phyloP scores from a whole-genome alignment of 2,113 vertebrate genomes.

The Lampris megalopsis region DNA sequence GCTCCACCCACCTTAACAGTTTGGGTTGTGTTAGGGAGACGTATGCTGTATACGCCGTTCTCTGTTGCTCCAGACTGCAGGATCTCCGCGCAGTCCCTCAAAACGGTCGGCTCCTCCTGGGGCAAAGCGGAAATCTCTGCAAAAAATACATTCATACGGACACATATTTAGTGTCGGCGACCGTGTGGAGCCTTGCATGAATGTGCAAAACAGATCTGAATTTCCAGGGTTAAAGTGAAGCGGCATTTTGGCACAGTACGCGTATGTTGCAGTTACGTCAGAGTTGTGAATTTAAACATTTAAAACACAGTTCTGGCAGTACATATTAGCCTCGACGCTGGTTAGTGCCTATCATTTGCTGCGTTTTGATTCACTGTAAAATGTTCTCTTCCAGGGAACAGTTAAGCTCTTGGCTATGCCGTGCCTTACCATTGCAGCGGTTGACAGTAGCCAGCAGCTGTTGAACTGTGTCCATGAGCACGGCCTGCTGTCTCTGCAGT shows the following conservation, averaged over 20 bases:
- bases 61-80: constrained; percentile 79
- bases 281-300: constrained; percentile 38
- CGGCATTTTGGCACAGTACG: constrained; percentile 1
- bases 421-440: constrained; percentile 81
- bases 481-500: constrained; percentile 81
- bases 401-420: too few species aligned
- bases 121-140: constrained; percentile 74
- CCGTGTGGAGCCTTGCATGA: constrained; percentile 29
- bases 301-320: neutral
- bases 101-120: constrained; percentile 68
- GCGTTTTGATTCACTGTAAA: neutral
- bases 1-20: constrained; percentile 76
- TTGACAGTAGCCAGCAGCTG: constrained; percentile 78
- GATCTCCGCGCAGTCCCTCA: constrained; percentile 84
- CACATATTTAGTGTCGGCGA: constrained; percentile 45
- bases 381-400: neutral
- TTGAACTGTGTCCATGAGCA: constrained; percentile 79
- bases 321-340: neutral
- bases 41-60: constrained; percentile 82
- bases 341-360: neutral
- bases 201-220: constrained; percentile 44
- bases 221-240: constrained; percentile 27
- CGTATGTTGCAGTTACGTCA: constrained; percentile 3
- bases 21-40: constrained; percentile 79
- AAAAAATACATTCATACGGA: constrained; percentile 27